Percentiles rank a stretch among this genome's conserved stretches.
These are phyloP conservation scores for Chiloscyllium plagiosum DNA, from an alignment of 2,113 vertebrate genomes.

Conservation along the genomic window DNA sequence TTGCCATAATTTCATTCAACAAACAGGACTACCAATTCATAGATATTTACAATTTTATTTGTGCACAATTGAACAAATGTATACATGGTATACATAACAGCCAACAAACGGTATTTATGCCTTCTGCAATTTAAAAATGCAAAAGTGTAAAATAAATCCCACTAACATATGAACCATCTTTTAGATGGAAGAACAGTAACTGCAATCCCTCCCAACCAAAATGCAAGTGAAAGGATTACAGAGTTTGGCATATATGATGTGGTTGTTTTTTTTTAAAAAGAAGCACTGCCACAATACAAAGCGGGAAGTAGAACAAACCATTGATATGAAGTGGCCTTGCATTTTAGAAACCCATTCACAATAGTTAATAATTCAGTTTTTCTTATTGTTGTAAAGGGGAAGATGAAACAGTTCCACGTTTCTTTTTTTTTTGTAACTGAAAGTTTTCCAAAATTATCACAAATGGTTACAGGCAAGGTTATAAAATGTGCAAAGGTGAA, in stretches of 20 bases:
- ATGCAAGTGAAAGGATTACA: slow-evolving; percentile 37
- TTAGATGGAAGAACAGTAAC: slow-evolving; percentile 37
- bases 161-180: slow-evolving; percentile 38
- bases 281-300: background rate
- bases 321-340: background rate
- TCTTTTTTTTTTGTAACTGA: background rate
- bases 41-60: slow-evolving; percentile 35
- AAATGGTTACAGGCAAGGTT: slow-evolving; percentile 26
- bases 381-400: background rate
- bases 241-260: slow-evolving; percentile 35
- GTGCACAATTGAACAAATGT: slow-evolving; percentile 37
- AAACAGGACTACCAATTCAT: background rate
- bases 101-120: slow-evolving; percentile 36
- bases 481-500: slow-evolving; percentile 33
- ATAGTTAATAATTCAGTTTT: background rate
- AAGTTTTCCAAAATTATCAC: background rate
- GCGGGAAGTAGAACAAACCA: background rate
- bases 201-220: slow-evolving; percentile 36
- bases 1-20: background rate
- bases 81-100: slow-evolving; percentile 37
- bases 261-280: background rate
- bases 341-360: background rate
- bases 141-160: slow-evolving; percentile 35
- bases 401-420: background rate
- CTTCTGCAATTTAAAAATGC: slow-evolving; percentile 35